phyloP scores from a whole-genome alignment of 2,797 vertebrate genomes.

The Myiotriccus ornatus region DNA sequence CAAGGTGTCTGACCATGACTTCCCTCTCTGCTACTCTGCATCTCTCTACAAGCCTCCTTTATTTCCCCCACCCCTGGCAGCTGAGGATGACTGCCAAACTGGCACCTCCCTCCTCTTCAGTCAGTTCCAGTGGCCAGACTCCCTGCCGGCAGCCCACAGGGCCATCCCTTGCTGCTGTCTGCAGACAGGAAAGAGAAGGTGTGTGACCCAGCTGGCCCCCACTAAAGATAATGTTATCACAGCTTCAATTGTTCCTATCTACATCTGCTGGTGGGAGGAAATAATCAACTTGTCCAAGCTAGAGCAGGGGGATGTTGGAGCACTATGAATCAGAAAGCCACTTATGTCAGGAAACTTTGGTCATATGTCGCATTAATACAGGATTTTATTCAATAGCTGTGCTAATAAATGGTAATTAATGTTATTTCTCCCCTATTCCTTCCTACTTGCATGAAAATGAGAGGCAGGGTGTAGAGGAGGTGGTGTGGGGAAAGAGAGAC shows the following conservation, averaged over 20 bases:
- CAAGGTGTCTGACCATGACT: neutral
- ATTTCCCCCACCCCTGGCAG: neutral
- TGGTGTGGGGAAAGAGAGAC: neutral
- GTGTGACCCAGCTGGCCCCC: neutral
- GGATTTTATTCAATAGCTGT: neutral
- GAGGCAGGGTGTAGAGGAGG: neutral
- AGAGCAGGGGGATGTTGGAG: neutral
- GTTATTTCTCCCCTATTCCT: neutral
- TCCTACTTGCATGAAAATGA: neutral
- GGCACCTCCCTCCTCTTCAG: neutral
- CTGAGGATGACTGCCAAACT: neutral
- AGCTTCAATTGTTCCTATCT: slow-evolving; percentile 20
- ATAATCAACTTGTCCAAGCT: neutral
- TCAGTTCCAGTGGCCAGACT: fast-evolving
- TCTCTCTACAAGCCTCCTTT: neutral
- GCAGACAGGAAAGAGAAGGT: slow-evolving; percentile 8
- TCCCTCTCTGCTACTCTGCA: neutral
- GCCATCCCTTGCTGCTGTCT: neutral
- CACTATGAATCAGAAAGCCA: neutral
- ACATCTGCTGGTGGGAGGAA: slow-evolving; percentile 24
- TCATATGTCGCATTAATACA: neutral
- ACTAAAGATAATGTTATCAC: slow-evolving; percentile 20
- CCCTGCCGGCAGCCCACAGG: fast-evolving
- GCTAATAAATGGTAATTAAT: neutral
- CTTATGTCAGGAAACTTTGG: neutral